Evolutionary conservation across 2,113 vertebrate species (phyloP).

Genomic region (Phoenicopterus ruber): DNA sequence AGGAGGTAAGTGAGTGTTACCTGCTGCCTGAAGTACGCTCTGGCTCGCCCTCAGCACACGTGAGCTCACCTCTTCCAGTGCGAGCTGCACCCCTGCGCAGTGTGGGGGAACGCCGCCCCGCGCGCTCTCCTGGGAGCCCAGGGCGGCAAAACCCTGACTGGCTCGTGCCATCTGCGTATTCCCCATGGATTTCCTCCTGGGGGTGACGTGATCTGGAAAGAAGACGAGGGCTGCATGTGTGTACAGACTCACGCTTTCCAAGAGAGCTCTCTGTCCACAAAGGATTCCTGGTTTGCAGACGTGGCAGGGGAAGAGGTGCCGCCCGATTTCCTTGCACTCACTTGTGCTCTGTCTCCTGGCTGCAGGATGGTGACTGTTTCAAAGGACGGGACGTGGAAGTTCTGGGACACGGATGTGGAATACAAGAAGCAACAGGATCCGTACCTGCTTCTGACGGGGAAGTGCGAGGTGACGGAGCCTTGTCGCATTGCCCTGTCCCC

Average conservation of each 20-base stretch:
- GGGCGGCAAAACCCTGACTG: neutral
- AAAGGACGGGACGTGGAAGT: slow-evolving; percentile 93
- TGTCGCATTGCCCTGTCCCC: slow-evolving; percentile 86
- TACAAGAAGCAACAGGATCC: slow-evolving; percentile 97
- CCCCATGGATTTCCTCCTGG: neutral
- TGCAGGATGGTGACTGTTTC: slow-evolving; percentile 92
- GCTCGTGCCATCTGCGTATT: rapidly evolving
- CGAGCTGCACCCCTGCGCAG: neutral
- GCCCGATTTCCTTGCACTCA: rapidly evolving
- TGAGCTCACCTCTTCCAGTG: neutral
- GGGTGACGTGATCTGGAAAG: neutral
- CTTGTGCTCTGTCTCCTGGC: neutral
- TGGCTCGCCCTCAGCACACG: rapidly evolving
- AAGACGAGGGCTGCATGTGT: rapidly evolving
- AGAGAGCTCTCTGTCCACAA: neutral
- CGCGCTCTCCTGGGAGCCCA: neutral
- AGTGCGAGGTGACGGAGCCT: slow-evolving; percentile 68
- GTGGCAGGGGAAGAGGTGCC: no score
- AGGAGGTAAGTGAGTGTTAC: slow-evolving; percentile 73
- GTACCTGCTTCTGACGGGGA: slow-evolving; percentile 83
- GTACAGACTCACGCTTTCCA: neutral
- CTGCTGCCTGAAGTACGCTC: rapidly evolving
- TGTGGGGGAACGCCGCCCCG: neutral
- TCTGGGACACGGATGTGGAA: slow-evolving; percentile 94
- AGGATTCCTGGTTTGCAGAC: neutral